Percentiles rank a stretch among this genome's conserved stretches.
Evolutionary conservation across 2,888 invertebrate genomes (phyloP).

Genomic region (Callyntrura sp.): DNA sequence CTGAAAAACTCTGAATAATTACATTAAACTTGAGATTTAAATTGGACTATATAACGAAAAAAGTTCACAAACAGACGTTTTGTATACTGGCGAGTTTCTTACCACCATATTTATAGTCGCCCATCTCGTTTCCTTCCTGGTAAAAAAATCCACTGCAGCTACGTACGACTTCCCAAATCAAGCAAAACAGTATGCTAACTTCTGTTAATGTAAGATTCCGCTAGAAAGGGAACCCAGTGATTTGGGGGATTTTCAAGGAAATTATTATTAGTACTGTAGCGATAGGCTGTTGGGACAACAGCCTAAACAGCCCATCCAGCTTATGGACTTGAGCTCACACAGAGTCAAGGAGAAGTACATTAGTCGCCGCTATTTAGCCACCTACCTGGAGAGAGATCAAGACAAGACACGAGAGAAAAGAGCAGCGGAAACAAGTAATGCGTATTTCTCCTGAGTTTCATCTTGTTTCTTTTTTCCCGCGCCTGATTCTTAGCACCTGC

Average conservation of each 20-base stretch:
- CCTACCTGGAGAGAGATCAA: slow-evolving; percentile 30
- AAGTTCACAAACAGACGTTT: not conserved
- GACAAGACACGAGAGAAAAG: not conserved
- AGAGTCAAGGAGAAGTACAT: slow-evolving; percentile 33
- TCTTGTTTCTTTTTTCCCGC: slow-evolving; percentile 18
- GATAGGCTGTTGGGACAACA: slow-evolving; percentile 27
- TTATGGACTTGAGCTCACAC: slow-evolving; percentile 25
- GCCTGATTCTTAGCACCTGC: slow-evolving; percentile 49
- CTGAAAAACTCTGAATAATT: slow-evolving; percentile 68
- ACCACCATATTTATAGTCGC: not conserved
- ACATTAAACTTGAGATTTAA: slow-evolving; percentile 75
- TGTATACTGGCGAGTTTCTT: not conserved
- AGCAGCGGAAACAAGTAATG: not conserved
- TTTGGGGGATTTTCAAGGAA: slow-evolving; percentile 51
- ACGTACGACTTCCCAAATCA: not conserved
- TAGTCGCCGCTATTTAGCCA: slow-evolving; percentile 21
- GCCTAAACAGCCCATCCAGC: not conserved
- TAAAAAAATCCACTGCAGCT: not conserved
- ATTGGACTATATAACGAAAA: slow-evolving; percentile 59
- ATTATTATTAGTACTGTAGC: slow-evolving; percentile 57
- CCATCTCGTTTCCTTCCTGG: not conserved
- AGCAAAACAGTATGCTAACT: slow-evolving; percentile 47
- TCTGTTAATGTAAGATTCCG: slow-evolving; percentile 55
- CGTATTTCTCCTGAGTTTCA: not conserved
- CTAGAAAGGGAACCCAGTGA: slow-evolving; percentile 39